These are phyloP conservation scores for Eudemis profundana DNA, from an alignment of 2,888 invertebrate genomes.

Conservation along the genomic window DNA sequence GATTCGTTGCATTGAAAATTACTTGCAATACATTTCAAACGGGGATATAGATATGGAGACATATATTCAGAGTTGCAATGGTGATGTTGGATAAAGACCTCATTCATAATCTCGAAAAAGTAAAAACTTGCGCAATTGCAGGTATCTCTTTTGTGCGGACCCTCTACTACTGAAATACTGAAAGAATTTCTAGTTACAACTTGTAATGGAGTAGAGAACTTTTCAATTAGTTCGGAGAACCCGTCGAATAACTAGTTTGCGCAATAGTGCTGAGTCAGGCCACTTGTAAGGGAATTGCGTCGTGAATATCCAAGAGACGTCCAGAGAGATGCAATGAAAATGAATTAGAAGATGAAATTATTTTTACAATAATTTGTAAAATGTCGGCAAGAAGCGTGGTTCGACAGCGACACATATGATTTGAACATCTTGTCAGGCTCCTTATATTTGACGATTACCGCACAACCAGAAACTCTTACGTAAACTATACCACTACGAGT, in stretches of 20 bases:
- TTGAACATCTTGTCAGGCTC: no score
- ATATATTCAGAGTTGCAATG: neutral
- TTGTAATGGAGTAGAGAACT: slow-evolving; percentile 6
- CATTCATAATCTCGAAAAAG: neutral
- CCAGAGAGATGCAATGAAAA: neutral
- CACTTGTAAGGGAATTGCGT: slow-evolving; percentile 59
- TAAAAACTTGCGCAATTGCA: neutral
- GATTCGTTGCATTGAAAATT: slow-evolving; percentile 45
- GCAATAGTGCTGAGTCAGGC: slow-evolving; percentile 48
- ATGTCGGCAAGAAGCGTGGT: no score
- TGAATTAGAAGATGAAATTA: neutral
- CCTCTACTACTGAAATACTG: no score
- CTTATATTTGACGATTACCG: no score
- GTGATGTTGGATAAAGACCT: no score
- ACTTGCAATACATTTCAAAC: neutral
- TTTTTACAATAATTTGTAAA: neutral
- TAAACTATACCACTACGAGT: no score
- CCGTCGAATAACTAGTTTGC: slow-evolving; percentile 49
- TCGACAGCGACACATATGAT: no score
- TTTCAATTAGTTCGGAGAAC: slow-evolving; percentile 47
- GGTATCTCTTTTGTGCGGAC: no score
- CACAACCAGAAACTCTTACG: no score
- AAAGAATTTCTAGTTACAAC: neutral
- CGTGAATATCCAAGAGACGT: slow-evolving; percentile 57
- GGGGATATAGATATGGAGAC: neutral